phyloP scores from a whole-genome alignment of 2,888 invertebrate genomes.

The Tipula vernalis region DNA sequence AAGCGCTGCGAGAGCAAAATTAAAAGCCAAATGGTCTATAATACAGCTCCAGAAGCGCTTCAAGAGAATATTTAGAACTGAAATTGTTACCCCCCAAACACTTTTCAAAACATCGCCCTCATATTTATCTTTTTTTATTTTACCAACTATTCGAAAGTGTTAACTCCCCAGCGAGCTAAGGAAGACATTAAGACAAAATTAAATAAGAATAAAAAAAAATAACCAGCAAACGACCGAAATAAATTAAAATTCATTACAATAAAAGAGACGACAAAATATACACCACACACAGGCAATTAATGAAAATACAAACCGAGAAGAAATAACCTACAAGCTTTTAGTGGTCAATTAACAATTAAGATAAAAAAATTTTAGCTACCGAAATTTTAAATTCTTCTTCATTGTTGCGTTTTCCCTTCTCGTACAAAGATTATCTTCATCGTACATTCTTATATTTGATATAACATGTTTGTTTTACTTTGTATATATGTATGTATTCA shows the following conservation, averaged over 20 bases:
- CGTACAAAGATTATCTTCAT: neutral
- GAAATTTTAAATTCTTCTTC: neutral
- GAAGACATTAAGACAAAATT: neutral
- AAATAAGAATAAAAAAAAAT: neutral
- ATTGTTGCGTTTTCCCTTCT: neutral
- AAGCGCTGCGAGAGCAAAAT: too few species aligned
- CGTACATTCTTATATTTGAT: neutral
- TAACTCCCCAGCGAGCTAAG: neutral
- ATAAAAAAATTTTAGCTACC: constrained; percentile 5
- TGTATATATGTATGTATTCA: neutral
- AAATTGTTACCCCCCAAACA: neutral
- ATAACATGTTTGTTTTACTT: neutral
- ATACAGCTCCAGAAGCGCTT: too few species aligned
- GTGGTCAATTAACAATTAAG: constrained; percentile 10
- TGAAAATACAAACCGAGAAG: neutral
- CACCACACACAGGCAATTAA: neutral
- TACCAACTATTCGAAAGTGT: neutral
- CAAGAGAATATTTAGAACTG: too few species aligned
- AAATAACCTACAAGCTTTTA: constrained; percentile 6
- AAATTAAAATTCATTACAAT: neutral
- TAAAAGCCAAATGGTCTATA: too few species aligned
- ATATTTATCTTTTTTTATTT: neutral
- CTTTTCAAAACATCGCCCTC: neutral
- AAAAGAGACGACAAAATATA: neutral
- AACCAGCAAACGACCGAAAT: neutral